Evolutionary conservation across 2,113 vertebrate species (phyloP), one percentile per base, ranked within the genome.

Genomic region (Ibidorhyncha struthersii): DNA sequence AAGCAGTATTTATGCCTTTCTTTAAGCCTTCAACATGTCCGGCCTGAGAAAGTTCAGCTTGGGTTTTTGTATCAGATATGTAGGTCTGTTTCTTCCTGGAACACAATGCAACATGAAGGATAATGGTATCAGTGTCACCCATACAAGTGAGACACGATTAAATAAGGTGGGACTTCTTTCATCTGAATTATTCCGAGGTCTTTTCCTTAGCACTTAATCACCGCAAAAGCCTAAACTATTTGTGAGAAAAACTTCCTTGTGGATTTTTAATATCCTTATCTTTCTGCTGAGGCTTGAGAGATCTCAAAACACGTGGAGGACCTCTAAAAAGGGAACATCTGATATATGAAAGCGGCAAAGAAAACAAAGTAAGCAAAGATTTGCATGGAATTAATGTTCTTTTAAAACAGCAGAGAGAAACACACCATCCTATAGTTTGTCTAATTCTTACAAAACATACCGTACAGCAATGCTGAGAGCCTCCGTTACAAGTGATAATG

Each of bases 401-500:
- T 93, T 72, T 77, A 52, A 82, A 90, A n/a, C 27, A 93, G 23
- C 49, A 70, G 82, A 72, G 73, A 69, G 58, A 72, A 85, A 77
- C 41, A 43, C 27, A 18, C 20, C 8, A 1, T 81, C 20, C 56
- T 23, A 6, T 50, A 50, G 72, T 63, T 93, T 27, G 47, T 82
- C 70, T 58, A 81, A 30, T 52, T 87, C 65, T 74, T 69, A 72
- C 23, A 65, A 55, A 90, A 84, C 69, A 43, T 40, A 52, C 56
- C 0, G 1, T 65, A 12, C 63, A 49, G 65, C 69, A 77, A n/a
- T 73, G 69, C 84, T 82, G 43, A 78, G 82, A 62, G 89, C 36
- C 91, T 94, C 74, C 23, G 82, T 92, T 96, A 53, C 12, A 34
- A 82, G 41, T 38, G 82, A 95, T 91, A 96, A 85, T 88, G 76